These are phyloP conservation scores for Cisticola juncidis DNA, from an alignment of 2,113 vertebrate genomes.

Conservation along the genomic window DNA sequence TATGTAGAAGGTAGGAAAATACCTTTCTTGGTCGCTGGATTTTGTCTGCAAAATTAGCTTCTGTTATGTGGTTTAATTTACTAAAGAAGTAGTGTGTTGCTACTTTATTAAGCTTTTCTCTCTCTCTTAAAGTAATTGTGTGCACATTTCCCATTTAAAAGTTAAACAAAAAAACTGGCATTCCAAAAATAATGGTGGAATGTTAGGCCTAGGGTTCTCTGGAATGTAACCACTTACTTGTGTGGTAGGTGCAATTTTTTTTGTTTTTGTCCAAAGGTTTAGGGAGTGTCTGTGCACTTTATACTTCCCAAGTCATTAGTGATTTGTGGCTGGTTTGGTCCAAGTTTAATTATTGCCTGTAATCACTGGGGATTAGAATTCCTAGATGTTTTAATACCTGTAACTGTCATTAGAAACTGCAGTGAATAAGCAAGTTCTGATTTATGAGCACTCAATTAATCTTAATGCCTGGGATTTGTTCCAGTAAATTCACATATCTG, in stretches of 20 bases:
- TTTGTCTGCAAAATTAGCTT: not conserved
- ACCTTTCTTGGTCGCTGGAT: not conserved
- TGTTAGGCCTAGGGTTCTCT: not conserved
- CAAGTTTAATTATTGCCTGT: not conserved
- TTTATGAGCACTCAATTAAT: slow-evolving; percentile 3
- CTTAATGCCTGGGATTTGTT: not conserved
- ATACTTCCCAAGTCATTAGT: not conserved
- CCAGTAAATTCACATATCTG: not conserved
- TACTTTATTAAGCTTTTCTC: not conserved
- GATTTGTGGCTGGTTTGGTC: not conserved
- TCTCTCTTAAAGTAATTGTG: not conserved
- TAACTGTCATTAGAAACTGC: not conserved
- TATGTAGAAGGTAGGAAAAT: not conserved
- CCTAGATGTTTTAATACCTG: not conserved
- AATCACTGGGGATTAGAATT: not conserved
- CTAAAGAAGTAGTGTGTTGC: not conserved
- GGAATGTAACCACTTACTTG: not conserved
- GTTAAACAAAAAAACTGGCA: not conserved
- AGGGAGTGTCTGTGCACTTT: not conserved
- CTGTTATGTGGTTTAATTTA: not conserved
- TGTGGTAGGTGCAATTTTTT: not conserved
- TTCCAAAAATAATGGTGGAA: not conserved
- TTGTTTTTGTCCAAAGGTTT: not conserved
- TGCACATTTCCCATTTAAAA: not conserved
- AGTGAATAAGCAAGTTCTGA: not conserved